Base-by-base conservation (phyloP, 2,888 invertebrate genomes). In the Coecobrya sp. region DNA sequence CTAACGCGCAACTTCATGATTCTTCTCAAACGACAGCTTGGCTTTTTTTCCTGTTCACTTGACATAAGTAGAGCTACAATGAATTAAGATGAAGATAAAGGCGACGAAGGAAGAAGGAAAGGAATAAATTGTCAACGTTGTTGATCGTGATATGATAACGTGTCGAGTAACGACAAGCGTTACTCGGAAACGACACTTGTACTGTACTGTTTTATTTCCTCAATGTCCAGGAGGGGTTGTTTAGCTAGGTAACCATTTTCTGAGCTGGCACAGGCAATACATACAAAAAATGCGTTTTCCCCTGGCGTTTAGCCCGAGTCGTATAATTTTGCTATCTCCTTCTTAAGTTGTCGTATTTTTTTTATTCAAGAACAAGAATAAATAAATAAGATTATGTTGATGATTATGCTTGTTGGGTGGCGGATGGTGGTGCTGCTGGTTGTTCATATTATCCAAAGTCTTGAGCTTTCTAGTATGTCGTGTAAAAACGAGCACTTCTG, bases 21-120 rank as follows among this genome's bases (percentile, higher is more conserved):
- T 30, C 22, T 22, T 19, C 42, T 42, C 5, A 42, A 8, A 82
- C 22, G 68, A 49, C 68, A 19, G n/a, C 30, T 27, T 49, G 13
- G 13, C 25, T 70, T 86, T 52, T 68, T 65, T 52, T 11, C 55
- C 36, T 52, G 25, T n/a, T 59, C 36, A 73, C 36, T 73, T 89
- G 89, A 89, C 89, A 89, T 84, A 89, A 84, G 30, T 89, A 84
- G 89, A 84, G 59, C 89, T 84, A 45, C 16, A 62, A 84, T 84
- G 84, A 89, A 84, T 89, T 89, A 89, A 81, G 81, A 76, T 59
- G 49, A 62, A 59, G 73, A 87, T 59, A 49, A 49, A 76, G 76
- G 73, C 30, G 73, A 86, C 42, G 70, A 68, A 81, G 81, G 81
- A 82, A 65, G 68, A 68, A 81, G 68, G 89, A 68, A 68, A 49